Evolutionary conservation across 2,797 vertebrate genomes (phyloP).

Genomic region (Dallia pectoralis): DNA sequence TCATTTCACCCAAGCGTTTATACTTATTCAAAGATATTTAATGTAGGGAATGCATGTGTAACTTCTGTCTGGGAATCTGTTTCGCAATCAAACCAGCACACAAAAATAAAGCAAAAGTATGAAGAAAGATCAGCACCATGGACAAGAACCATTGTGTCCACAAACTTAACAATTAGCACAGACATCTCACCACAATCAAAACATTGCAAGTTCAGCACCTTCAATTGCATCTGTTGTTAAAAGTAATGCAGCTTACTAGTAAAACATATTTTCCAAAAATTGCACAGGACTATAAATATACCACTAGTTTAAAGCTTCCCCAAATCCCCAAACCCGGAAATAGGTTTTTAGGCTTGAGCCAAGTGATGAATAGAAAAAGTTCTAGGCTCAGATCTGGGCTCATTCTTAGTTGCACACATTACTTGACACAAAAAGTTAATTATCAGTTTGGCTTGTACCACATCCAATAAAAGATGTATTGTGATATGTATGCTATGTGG

Average conservation of each 20-base stretch:
- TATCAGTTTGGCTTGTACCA: conserved; percentile 62
- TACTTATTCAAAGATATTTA: not conserved
- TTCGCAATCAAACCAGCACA: not conserved
- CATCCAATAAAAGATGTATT: conserved; percentile 67
- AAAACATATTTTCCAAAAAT: not conserved
- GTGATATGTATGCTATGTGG: conserved; percentile 63
- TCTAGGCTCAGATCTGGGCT: conserved; percentile 41
- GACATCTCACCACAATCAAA: not conserved
- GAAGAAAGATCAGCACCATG: not conserved
- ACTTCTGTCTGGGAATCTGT: not conserved
- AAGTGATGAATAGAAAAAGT: conserved; percentile 44
- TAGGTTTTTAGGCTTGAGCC: not conserved
- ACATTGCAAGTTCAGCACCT: too few relatives aligned
- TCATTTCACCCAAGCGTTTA: too few relatives aligned
- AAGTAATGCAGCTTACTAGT: not conserved
- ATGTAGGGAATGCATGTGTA: not conserved
- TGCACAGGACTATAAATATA: not conserved
- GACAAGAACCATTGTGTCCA: not conserved
- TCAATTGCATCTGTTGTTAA: not conserved
- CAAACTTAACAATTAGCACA: not conserved
- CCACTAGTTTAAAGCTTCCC: not conserved
- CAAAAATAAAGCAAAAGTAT: not conserved
- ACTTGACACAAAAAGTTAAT: conserved; percentile 62
- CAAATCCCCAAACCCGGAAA: not conserved
- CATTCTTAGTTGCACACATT: conserved; percentile 59